phyloP scores from a whole-genome alignment of 2,797 vertebrate species.

The Pangasius djambal region DNA sequence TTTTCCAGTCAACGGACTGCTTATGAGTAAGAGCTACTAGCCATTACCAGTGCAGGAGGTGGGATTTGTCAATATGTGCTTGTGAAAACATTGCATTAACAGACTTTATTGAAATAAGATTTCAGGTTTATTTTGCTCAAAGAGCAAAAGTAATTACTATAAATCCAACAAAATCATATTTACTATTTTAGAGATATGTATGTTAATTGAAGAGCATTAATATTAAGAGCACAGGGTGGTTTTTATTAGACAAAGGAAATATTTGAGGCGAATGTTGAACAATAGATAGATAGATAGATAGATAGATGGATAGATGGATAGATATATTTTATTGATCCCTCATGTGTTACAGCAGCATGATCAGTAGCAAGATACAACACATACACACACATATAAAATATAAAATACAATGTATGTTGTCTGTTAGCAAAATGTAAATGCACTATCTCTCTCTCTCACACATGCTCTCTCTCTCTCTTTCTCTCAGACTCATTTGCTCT shows the following conservation, averaged over 20 bases:
- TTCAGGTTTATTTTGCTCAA: neutral
- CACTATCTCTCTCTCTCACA: conserved; percentile 31
- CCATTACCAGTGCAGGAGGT: neutral
- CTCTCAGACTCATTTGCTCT: conserved; percentile 60
- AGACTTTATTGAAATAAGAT: neutral
- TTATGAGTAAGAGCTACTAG: neutral
- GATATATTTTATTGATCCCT: too few species aligned
- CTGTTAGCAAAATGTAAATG: conserved; percentile 42
- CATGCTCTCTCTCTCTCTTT: conserved; percentile 19
- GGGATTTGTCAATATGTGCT: neutral
- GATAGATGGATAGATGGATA: too few species aligned
- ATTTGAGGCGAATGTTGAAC: neutral
- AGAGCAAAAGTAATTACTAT: neutral
- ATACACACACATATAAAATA: too few species aligned
- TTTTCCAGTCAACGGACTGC: neutral
- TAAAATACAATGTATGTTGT: neutral
- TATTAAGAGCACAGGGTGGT: neutral
- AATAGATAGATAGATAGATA: neutral
- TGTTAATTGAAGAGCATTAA: neutral
- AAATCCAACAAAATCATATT: neutral
- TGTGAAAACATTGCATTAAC: too few species aligned
- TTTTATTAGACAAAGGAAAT: neutral
- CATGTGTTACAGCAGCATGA: too few species aligned
- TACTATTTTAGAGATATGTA: neutral
- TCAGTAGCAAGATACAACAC: too few species aligned